Conservation (phyloP, 2,888 invertebrate genomes). For the Didymodactylos carnosus region DNA sequence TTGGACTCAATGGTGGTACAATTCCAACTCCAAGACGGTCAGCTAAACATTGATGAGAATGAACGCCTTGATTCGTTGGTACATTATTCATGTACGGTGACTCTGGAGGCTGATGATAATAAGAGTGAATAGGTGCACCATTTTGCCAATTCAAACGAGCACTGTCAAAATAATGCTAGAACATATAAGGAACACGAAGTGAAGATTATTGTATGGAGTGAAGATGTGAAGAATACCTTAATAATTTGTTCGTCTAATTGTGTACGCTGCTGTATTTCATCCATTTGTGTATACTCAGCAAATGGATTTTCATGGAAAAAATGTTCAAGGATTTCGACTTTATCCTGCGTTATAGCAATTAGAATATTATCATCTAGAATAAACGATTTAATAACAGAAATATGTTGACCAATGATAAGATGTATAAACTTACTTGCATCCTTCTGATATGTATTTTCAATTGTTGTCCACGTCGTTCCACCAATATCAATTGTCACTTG, state of each 20-base stretch:
- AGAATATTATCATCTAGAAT: not conserved
- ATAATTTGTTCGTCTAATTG: not conserved
- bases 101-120: no score
- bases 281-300: not conserved
- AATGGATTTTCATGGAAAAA: not conserved
- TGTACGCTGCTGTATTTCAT: not conserved
- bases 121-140: no score
- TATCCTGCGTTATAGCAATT: not conserved
- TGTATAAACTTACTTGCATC: not conserved
- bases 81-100: no score
- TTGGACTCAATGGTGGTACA: no score
- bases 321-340: not conserved
- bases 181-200: not conserved
- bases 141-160: no score
- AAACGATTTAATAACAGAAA: not conserved
- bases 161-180: not conserved
- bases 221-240: no score
- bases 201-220: not conserved
- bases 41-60: no score
- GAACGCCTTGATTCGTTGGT: no score
- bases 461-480: not conserved
- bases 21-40: no score
- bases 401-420: no score
- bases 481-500: no score
- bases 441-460: not conserved